Evolutionary conservation across 2,113 vertebrate genomes (phyloP), one percentile per base, ranked within the genome.

Genomic region (Nothoprocta pentlandii): DNA sequence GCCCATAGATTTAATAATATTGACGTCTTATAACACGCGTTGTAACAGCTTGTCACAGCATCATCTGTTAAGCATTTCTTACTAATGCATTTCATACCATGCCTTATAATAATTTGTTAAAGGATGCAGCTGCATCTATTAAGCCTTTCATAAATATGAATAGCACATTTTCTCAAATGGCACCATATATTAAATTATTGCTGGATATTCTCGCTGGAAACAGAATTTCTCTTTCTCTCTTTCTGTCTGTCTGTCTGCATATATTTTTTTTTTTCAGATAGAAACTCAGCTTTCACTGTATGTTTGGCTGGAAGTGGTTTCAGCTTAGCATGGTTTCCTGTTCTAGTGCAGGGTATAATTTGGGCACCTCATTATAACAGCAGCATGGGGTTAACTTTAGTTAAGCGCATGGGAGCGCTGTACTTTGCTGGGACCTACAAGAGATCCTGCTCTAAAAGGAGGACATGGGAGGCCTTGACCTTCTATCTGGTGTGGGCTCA

Each of bases 21-120:
- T 97, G 97, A 98, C 95, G 95, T 97, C 97, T 97, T 97, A 94
- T 96, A 97, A 97, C 97, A 97, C 80, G 68, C 95, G 91, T 97
- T 97, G 95, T 97, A 98, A 97, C 97, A 97, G 97, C 97, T 98
- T 98, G 97, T 98, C 97, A 97, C 92, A 95, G 95, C 96, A 97
- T 98, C 98, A 98, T 98, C 97, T 98, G 97, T 97, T 98, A 98
- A 98, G 96, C 96, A 97, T 98, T 98, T 98, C 97, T 98, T 97
- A 97, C 97, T 97, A 97, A 95, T 98, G 97, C 95, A 96, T 98
- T 98, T 98, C 98, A 97, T 97, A 98, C 87, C 89, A 95, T 95
- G 97, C 95, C 97, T 97, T 97, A 97, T 96, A 97, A 97, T 96
- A 97, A 98, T 98, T 97, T 97, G 96, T 97, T 97, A 97, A 97